These are phyloP conservation scores for Flexamia atlantica DNA, from an alignment of 2,888 invertebrate genomes.

Conservation along the genomic window DNA sequence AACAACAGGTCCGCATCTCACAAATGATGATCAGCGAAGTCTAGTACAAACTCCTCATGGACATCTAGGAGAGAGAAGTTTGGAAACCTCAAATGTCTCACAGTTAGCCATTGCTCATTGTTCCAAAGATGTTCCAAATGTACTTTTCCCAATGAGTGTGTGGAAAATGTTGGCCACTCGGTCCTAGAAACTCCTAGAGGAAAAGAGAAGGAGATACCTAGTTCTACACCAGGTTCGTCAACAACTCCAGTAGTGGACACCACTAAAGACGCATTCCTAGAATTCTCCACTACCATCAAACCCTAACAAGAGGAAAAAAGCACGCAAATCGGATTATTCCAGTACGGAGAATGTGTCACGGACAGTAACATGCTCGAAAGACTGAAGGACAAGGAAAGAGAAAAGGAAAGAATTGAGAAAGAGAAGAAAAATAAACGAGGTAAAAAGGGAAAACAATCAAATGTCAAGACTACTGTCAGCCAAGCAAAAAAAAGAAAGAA, in stretches of 20 bases:
- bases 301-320: not conserved
- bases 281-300: not conserved
- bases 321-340: not conserved
- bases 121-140: too few relatives aligned
- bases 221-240: not conserved
- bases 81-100: not conserved
- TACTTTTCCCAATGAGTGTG: too few relatives aligned
- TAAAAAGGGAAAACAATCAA: not conserved
- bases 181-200: not conserved
- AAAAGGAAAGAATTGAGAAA: not conserved
- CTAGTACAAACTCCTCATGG: not conserved
- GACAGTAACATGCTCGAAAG: slow-evolving; percentile 21
- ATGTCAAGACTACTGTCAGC: not conserved
- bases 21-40: not conserved
- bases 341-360: slow-evolving; percentile 37
- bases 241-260: not conserved
- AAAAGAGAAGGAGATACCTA: not conserved
- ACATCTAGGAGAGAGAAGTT: not conserved
- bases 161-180: not conserved
- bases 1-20: not conserved
- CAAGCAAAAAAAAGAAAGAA: not conserved
- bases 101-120: not conserved
- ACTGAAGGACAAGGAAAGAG: too few relatives aligned
- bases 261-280: not conserved
- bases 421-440: not conserved